phyloP scores from a whole-genome alignment of 2,113 vertebrate genomes.

The Cygnus buccinator region DNA sequence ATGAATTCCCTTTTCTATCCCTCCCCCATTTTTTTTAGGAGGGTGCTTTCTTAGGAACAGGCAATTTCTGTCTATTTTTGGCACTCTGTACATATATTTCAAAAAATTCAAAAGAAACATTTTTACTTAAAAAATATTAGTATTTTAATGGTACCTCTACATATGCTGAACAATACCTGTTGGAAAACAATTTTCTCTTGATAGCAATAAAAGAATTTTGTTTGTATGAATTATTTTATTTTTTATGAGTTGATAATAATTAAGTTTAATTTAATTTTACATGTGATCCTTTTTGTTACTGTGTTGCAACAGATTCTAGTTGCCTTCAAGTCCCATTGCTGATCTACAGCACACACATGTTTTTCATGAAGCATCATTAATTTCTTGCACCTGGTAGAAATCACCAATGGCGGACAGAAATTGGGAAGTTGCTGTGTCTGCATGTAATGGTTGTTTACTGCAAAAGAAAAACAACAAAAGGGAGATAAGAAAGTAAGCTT shows the following conservation, averaged over 20 bases:
- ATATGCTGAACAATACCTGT: not conserved
- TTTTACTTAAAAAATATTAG: not conserved
- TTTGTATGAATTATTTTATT: not conserved
- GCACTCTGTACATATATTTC: not conserved
- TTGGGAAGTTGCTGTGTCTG: not conserved
- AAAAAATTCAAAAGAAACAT: not conserved
- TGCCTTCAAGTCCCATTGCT: not conserved
- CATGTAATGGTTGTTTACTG: accelerated
- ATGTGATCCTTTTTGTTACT: not conserved
- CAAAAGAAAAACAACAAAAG: not conserved
- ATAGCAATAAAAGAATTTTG: not conserved
- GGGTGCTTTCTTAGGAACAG: not conserved
- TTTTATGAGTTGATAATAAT: not conserved
- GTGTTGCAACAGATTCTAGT: not conserved
- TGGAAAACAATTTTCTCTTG: not conserved
- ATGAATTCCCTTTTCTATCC: not conserved
- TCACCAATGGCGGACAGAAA: not conserved
- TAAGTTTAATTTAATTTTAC: not conserved
- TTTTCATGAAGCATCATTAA: not conserved
- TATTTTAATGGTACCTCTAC: not conserved
- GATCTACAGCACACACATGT: not conserved
- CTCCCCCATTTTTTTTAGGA: not conserved
- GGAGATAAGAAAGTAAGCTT: not conserved
- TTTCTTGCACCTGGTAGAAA: not conserved
- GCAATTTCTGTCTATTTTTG: not conserved